Evolutionary conservation across 2,888 invertebrate genomes (phyloP).

Genomic region (Pristionchus exspectatus): DNA sequence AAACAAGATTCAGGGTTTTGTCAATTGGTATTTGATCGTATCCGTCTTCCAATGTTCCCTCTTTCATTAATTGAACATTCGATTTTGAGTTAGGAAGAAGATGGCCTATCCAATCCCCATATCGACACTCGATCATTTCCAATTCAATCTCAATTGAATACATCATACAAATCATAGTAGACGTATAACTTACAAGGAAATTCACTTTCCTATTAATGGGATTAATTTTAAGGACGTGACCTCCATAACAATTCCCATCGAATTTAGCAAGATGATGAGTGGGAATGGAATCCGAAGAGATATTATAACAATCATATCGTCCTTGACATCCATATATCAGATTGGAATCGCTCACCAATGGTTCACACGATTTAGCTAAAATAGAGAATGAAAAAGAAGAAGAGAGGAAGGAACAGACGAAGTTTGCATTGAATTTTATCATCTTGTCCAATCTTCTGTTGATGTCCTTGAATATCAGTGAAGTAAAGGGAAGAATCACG

Average conservation of each 20-base stretch:
- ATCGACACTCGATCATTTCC: not conserved
- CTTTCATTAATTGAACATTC: not conserved
- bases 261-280: slow-evolving; percentile 2
- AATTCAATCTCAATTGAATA: not conserved
- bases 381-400: not conserved
- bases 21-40: not conserved
- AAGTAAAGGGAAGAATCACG: not conserved
- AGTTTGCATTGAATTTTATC: not conserved
- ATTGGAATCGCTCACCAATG: not conserved
- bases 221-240: not conserved
- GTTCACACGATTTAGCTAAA: not conserved
- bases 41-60: not conserved
- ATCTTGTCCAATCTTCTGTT: not conserved
- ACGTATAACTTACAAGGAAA: not conserved
- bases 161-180: not conserved
- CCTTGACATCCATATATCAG: not conserved
- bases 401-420: not conserved
- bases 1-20: not conserved
- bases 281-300: not conserved
- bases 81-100: not conserved
- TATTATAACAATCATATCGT: not conserved
- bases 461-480: not conserved
- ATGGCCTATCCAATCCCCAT: not conserved
- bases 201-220: not conserved
- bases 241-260: not conserved